Evolutionary conservation across 2,888 invertebrate genomes (phyloP), one percentile per base, ranked within the genome.

Genomic region (Eupeodes latifasciatus): DNA sequence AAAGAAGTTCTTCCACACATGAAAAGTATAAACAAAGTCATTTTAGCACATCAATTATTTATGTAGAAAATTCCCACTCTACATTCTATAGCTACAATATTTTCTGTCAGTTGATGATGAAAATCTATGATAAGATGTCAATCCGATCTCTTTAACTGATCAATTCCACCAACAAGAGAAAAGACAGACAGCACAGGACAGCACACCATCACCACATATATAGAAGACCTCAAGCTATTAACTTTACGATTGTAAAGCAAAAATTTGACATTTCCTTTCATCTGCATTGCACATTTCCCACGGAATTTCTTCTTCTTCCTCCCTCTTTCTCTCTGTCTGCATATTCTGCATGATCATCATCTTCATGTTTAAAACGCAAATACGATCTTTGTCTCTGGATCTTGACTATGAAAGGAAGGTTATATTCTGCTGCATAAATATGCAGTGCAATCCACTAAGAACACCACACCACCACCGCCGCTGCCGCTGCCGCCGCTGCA

Each of bases 211-310:
- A 4, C 40, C 0, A 2, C 5, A 7, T 6, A 1, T 9, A 40
- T 40, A n/a, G 36, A 1, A 34, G 62, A 75, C 71, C 66, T 66
- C 82, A 36, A 53, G 79, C 71, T 62, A 80, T 27, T 71, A 66
- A 75, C 75, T 85, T 85, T 85, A 88, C 88, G 88, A 85, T 85
- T 85, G 85, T 85, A 78, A 81, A 71, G 81, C 57, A 84, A 81
- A 88, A 88, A 85, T 88, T 88, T 88, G 88, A 88, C 88, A 75
- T 88, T 85, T 88, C 85, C 84, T 88, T 79, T 85, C 88, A 88
- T 85, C 88, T 78, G 80, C 80, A 72, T 79, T 71, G 69, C n/a
- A 59, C 53, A 85, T 85, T 88, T 88, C 88, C 88, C 88, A 88
- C 81, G 88, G 85, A 85, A 85, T 85, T 78, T 85, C 78, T 71